Conservation (phyloP, 2,113 vertebrate species). For the Sylvia atricapilla region DNA sequence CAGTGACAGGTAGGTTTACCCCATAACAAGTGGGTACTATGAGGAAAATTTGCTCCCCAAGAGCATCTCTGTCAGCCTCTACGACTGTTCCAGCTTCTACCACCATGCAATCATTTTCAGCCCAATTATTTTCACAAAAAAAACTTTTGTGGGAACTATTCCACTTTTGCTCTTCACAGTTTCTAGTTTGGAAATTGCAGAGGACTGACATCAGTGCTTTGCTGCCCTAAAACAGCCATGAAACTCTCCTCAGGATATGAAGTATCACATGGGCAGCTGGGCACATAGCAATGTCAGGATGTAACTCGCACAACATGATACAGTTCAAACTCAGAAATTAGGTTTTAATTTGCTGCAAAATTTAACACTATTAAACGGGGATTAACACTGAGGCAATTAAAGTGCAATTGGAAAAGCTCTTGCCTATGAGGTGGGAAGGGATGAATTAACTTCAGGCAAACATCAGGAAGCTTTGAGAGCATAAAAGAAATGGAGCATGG, state of each 20-base stretch:
- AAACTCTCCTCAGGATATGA: neutral
- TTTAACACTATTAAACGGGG: constrained; percentile 18
- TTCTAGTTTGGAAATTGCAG: neutral
- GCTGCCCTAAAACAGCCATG: neutral
- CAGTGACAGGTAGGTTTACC: neutral
- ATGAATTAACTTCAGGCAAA: constrained; percentile 16
- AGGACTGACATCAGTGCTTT: neutral
- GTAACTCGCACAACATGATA: neutral
- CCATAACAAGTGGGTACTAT: neutral
- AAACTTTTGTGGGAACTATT: neutral
- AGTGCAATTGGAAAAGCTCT: neutral
- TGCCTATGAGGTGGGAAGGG: neutral
- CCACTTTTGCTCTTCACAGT: neutral
- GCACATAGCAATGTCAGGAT: neutral
- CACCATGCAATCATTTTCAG: neutral
- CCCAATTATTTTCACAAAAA: neutral
- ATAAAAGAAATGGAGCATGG: neutral
- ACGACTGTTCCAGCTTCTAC: neutral
- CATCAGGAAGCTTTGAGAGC: neutral
- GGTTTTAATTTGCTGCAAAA: constrained; percentile 43
- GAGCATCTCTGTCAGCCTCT: neutral
- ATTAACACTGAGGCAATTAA: constrained; percentile 34
- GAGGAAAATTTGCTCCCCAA: neutral
- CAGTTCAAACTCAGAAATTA: constrained; percentile 11
- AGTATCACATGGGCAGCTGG: neutral